Evolutionary conservation across 2,888 invertebrate species (phyloP).

Genomic region (Netelia virgata): DNA sequence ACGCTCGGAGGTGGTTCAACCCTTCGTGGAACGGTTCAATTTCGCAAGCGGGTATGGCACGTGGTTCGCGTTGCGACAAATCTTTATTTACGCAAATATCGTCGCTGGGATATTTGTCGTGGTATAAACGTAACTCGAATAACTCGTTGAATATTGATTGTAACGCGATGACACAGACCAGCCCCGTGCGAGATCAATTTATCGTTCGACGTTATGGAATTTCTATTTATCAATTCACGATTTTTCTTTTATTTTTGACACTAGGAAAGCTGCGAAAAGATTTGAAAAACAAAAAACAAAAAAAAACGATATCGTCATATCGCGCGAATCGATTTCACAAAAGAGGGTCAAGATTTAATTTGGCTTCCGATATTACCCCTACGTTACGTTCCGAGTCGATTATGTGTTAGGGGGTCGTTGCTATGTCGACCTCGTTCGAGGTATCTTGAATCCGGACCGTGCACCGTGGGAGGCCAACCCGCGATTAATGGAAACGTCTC

Average conservation of each 20-base stretch:
- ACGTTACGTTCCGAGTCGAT: constrained; percentile 30
- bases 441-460: constrained; percentile 59
- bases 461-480: constrained; percentile 60
- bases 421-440: constrained; percentile 67
- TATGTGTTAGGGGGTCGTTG: constrained; percentile 53
- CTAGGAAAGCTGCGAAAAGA: no score
- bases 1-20: constrained; percentile 75
- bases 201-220: neutral
- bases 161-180: neutral
- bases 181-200: neutral
- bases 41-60: constrained; percentile 66
- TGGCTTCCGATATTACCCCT: neutral
- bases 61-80: constrained; percentile 35
- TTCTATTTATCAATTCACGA: constrained; percentile 7
- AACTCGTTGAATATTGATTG: constrained; percentile 11
- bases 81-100: constrained; percentile 10
- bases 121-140: neutral
- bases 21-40: constrained; percentile 74
- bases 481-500: constrained; percentile 75
- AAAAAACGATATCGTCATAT: neutral
- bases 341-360: no score
- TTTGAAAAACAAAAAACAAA: neutral
- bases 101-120: neutral
- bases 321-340: no score
- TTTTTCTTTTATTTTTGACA: neutral